These are phyloP conservation scores for Cybosia mesomella DNA, from an alignment of 2,888 invertebrate species.

Conservation along the genomic window DNA sequence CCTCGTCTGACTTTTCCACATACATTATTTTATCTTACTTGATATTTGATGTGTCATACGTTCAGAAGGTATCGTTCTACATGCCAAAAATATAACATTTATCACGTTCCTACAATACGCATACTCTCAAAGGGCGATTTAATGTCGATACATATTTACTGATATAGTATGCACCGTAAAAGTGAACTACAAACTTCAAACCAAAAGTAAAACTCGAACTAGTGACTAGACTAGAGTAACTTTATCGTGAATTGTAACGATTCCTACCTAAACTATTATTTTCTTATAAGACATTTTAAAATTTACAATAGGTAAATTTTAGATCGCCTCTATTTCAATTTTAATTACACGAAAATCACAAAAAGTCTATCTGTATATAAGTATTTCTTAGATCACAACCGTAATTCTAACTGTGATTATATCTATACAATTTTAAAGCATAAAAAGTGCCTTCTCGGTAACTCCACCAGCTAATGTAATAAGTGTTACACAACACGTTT, in stretches of 20 bases:
- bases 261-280: too few relatives aligned
- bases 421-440: background rate
- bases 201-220: too few relatives aligned
- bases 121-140: background rate
- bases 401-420: background rate
- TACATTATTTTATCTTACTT: background rate
- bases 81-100: background rate
- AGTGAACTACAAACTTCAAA: too few relatives aligned
- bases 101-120: background rate
- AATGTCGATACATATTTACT: background rate
- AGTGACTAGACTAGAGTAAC: too few relatives aligned
- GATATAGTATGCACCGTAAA: too few relatives aligned
- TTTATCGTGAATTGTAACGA: background rate
- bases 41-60: background rate
- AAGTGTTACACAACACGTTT: constrained; percentile 31
- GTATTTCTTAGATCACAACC: background rate
- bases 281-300: too few relatives aligned
- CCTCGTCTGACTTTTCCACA: background rate
- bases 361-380: background rate
- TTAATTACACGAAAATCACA: too few relatives aligned
- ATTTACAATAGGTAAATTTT: too few relatives aligned
- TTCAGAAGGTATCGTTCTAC: background rate
- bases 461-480: constrained; percentile 11
- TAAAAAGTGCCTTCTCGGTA: background rate
- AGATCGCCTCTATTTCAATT: too few relatives aligned